These are phyloP conservation scores for Eubasilissa regina DNA, from an alignment of 1,140 invertebrate species.

Conservation along the genomic window DNA sequence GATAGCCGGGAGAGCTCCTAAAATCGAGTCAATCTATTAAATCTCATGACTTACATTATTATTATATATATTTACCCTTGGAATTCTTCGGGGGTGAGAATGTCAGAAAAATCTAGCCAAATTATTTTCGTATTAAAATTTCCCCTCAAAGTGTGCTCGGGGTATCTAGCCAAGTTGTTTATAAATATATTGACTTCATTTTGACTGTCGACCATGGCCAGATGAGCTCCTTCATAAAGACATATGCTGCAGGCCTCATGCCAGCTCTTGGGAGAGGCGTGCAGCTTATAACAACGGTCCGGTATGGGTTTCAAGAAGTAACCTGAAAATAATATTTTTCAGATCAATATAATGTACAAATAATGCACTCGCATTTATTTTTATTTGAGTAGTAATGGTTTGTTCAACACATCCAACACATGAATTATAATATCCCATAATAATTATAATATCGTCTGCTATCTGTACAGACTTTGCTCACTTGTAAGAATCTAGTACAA, in stretches of 20 bases:
- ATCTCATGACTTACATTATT: no score
- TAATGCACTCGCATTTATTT: no score
- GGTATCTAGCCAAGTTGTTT: conserved; percentile 49
- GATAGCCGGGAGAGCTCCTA: no score
- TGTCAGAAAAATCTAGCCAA: conserved; percentile 62
- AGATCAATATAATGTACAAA: no score
- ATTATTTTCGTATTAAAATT: conserved; percentile 58
- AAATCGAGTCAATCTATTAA: no score
- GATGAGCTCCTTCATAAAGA: conserved; percentile 59
- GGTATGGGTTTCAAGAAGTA: conserved; percentile 3
- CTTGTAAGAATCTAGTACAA: no score
- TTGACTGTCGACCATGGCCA: conserved; percentile 60
- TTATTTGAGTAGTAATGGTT: no score
- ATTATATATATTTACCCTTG: conserved; percentile 62
- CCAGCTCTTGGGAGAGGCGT: conserved; percentile 58
- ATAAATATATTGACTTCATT: conserved; percentile 50
- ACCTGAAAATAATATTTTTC: no score
- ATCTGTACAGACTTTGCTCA: no score
- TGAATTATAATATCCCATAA: no score
- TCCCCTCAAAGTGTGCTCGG: conserved; percentile 49
- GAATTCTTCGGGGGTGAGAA: conserved; percentile 60
- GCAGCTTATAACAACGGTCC: conserved; percentile 62
- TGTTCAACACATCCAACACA: no score
- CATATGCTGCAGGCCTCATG: conserved; percentile 61
- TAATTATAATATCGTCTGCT: no score